phyloP scores from a whole-genome alignment of 2,888 invertebrate species.

The Drosophila pseudotalamancana region DNA sequence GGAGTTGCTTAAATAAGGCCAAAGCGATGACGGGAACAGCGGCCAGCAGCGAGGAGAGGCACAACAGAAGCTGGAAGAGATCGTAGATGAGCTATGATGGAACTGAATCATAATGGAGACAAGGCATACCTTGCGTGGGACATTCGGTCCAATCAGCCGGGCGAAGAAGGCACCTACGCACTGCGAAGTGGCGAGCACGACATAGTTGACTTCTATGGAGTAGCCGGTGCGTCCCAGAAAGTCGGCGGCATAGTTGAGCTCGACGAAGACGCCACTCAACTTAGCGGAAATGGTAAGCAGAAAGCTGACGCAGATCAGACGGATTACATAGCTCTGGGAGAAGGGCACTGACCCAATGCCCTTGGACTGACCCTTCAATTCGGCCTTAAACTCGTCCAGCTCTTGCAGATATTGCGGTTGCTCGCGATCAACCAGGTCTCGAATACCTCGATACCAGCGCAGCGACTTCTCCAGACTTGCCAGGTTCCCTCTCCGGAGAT shows the following conservation, averaged over 20 bases:
- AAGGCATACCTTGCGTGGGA: conserved; percentile 74
- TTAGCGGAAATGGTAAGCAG: conserved; percentile 75
- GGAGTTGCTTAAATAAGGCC: conserved; percentile 51
- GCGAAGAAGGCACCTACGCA: conserved; percentile 69
- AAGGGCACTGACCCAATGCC: conserved; percentile 29
- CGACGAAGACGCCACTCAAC: conserved; percentile 76
- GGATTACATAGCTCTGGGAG: conserved; percentile 51
- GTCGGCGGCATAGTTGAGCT: conserved; percentile 75
- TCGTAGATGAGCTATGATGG: neutral
- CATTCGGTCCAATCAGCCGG: conserved; percentile 54
- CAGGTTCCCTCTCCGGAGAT: conserved; percentile 64
- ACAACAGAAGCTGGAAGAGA: conserved; percentile 65
- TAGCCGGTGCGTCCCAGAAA: conserved; percentile 51
- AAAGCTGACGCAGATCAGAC: conserved; percentile 66
- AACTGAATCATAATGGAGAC: neutral
- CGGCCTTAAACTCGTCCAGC: conserved; percentile 65
- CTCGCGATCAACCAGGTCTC: conserved; percentile 75
- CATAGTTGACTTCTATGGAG: conserved; percentile 55
- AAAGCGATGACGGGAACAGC: conserved; percentile 58
- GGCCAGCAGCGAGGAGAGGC: conserved; percentile 66
- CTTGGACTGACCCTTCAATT: conserved; percentile 30
- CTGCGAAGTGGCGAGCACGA: conserved; percentile 70
- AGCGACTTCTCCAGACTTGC: conserved; percentile 78
- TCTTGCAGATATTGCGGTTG: conserved; percentile 73
- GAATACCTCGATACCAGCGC: conserved; percentile 82